phyloP scores from a whole-genome alignment of 2,888 invertebrate genomes.

The Meandrusa payeni region DNA sequence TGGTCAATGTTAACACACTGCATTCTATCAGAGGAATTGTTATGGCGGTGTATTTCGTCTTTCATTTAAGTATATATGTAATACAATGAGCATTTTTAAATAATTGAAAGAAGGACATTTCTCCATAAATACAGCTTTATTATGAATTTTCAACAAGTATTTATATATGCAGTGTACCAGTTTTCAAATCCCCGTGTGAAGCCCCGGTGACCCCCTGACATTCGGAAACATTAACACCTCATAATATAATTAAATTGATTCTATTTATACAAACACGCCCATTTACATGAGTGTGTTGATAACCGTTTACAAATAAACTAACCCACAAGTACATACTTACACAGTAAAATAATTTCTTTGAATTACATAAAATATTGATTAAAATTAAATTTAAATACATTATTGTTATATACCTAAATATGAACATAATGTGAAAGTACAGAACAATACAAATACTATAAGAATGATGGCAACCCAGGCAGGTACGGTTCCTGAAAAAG shows the following conservation, averaged over 20 bases:
- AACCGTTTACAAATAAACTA: conserved; percentile 49
- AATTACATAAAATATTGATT: conserved; percentile 16
- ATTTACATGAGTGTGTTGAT: conserved; percentile 35
- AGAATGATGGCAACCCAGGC: conserved; percentile 89
- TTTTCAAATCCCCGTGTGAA: no score
- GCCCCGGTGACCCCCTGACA: no score
- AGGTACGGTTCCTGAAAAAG: conserved; percentile 89
- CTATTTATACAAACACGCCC: conserved; percentile 63
- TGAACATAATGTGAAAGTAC: conserved; percentile 90
- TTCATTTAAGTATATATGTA: no score
- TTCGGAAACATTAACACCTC: conserved; percentile 56
- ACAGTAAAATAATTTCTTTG: conserved; percentile 29
- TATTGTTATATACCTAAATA: conserved; percentile 86
- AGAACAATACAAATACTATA: conserved; percentile 87
- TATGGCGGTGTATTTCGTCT: no score
- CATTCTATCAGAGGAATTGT: no score
- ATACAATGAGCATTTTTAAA: no score
- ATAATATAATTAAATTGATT: conserved; percentile 64
- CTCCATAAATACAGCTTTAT: conserved; percentile 13
- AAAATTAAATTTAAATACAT: conserved; percentile 22
- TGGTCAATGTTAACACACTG: no score
- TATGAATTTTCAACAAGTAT: conserved; percentile 6
- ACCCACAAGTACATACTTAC: conserved; percentile 47
- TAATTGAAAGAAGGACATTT: conserved; percentile 8
- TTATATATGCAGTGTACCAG: not conserved